Evolutionary conservation across 2,113 vertebrate species (phyloP).

Genomic region (Scomber colias): DNA sequence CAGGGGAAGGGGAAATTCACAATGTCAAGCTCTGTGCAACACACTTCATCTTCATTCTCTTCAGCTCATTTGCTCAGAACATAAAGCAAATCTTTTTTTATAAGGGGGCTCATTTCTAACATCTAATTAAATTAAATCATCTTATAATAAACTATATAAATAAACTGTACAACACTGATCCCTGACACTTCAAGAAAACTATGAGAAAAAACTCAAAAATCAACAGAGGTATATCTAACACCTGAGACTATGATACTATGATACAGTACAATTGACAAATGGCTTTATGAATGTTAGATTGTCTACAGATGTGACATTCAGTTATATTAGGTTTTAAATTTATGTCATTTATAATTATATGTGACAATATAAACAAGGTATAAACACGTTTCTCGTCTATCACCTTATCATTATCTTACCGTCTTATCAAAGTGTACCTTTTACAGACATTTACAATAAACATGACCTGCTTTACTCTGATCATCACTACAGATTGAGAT

Average conservation of each 20-base stretch:
- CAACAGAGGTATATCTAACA: too few species aligned
- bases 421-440: neutral
- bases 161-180: neutral
- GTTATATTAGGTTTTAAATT: too few species aligned
- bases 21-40: too few species aligned
- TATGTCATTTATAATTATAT: too few species aligned
- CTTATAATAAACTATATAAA: neutral
- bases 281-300: neutral
- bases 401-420: neutral
- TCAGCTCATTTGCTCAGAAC: neutral
- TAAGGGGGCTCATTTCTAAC: neutral
- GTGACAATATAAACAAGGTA: neutral
- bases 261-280: neutral
- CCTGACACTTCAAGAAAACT: neutral
- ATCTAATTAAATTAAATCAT: too few species aligned
- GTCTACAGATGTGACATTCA: too few species aligned
- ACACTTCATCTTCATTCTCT: neutral
- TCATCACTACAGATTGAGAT: neutral
- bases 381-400: too few species aligned
- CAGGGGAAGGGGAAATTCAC: neutral
- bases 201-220: too few species aligned
- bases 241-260: too few species aligned
- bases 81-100: accelerated
- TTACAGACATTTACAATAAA: conserved; percentile 9
- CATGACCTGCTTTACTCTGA: neutral